Percentiles rank a stretch among this genome's conserved stretches.
These are phyloP conservation scores for Epizoanthus scotinus DNA, from an alignment of 92 coral and sea anemone genomes.

Conservation along the genomic window DNA sequence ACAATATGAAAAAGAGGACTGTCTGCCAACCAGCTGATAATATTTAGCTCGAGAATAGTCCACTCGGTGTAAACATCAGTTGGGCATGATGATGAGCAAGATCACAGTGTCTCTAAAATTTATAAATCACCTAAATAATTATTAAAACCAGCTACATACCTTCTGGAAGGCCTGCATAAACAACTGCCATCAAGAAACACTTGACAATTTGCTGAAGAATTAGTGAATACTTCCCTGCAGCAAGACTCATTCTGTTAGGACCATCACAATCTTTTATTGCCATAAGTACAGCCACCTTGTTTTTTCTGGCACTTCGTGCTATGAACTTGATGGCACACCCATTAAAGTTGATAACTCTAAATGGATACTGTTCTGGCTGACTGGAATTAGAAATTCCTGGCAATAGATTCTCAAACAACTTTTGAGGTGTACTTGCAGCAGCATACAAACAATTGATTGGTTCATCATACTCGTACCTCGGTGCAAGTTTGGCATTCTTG, in stretches of 20 bases:
- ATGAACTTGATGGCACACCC: slow-evolving; percentile 32
- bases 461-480: not conserved
- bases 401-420: not conserved
- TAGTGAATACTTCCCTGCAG: not conserved
- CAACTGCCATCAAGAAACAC: slow-evolving; percentile 3
- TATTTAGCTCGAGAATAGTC: too few relatives aligned
- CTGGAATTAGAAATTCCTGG: not conserved
- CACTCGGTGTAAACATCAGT: too few relatives aligned
- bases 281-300: slow-evolving; percentile 1
- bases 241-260: not conserved
- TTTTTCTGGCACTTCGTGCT: not conserved
- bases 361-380: not conserved
- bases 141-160: not conserved
- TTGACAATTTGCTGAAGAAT: slow-evolving; percentile 22
- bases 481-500: not conserved
- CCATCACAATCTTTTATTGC: slow-evolving; percentile 4
- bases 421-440: not conserved
- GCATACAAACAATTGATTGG: slow-evolving; percentile 6
- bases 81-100: too few relatives aligned
- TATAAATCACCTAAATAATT: too few relatives aligned
- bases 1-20: too few relatives aligned
- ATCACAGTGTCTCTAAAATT: too few relatives aligned
- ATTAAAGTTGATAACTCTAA: slow-evolving; percentile 27
- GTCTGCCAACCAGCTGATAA: too few relatives aligned
- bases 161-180: slow-evolving; percentile 22